phyloP scores from a whole-genome alignment of 2,113 vertebrate genomes.

The Elgaria multicarinata region DNA sequence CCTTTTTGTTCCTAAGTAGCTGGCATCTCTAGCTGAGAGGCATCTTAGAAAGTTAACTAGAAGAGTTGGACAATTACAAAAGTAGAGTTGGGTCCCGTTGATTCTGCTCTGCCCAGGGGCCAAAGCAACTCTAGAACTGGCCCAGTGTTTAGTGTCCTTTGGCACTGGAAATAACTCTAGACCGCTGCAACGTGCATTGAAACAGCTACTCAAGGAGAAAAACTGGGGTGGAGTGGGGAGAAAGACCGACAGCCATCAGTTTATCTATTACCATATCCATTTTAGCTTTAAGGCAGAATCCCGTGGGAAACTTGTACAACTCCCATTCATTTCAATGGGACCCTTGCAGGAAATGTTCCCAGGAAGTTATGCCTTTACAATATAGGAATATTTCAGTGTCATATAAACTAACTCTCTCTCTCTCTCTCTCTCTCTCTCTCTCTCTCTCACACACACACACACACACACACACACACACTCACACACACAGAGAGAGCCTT shows the following conservation, averaged over 20 bases:
- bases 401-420: no score
- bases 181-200: not conserved
- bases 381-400: not conserved
- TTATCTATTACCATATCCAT: not conserved
- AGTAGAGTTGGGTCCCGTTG: not conserved
- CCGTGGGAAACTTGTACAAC: not conserved
- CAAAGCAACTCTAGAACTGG: not conserved
- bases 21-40: not conserved
- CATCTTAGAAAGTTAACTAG: not conserved
- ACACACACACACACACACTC: not conserved
- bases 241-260: not conserved
- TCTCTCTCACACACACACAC: not conserved
- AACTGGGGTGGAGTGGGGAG: not conserved
- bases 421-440: not conserved
- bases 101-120: no score
- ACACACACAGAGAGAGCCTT: not conserved
- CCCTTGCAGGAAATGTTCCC: not conserved
- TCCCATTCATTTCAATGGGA: not conserved
- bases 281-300: not conserved
- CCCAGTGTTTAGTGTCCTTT: not conserved
- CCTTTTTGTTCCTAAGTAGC: not conserved
- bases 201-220: not conserved
- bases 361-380: not conserved
- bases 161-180: slow-evolving; percentile 13
- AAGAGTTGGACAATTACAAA: not conserved